A percentile compares a stretch with the other conserved stretches of the same genome.
Conservation (phyloP, 2,113 vertebrate genomes). For the Poeciliopsis occidentalis region DNA sequence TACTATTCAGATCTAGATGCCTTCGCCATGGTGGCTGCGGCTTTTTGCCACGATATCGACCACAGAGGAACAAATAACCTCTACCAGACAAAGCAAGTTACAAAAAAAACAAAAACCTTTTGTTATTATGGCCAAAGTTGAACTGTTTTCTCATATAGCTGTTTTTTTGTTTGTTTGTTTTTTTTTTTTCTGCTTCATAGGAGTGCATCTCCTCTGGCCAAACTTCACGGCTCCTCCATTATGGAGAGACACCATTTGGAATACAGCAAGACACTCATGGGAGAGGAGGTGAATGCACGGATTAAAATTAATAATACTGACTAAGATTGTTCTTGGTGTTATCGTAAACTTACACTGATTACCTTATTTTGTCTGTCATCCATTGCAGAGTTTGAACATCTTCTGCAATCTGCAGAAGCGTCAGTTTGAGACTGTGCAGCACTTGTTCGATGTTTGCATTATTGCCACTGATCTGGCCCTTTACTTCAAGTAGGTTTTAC, state of each 20-base stretch:
- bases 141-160: background rate
- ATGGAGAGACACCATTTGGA: slow-evolving; percentile 96
- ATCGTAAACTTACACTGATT: background rate
- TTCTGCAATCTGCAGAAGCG: slow-evolving; percentile 97
- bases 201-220: slow-evolving; percentile 88
- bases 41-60: slow-evolving; percentile 98
- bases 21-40: slow-evolving; percentile 97
- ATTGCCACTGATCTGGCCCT: slow-evolving; percentile 98
- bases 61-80: slow-evolving; percentile 98
- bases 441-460: slow-evolving; percentile 97
- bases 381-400: slow-evolving; percentile 92
- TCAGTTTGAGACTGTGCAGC: slow-evolving; percentile 94
- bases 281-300: slow-evolving; percentile 84
- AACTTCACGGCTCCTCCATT: slow-evolving; percentile 93
- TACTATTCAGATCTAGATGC: slow-evolving; percentile 97
- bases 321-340: background rate
- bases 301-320: background rate
- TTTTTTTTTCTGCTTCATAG: slow-evolving; percentile 37
- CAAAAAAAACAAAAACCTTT: background rate
- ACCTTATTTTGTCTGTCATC: background rate
- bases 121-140: background rate
- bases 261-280: slow-evolving; percentile 93
- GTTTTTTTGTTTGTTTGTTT: background rate
- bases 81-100: slow-evolving; percentile 96
- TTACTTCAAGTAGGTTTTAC: slow-evolving; percentile 94